Evolutionary conservation across 2,797 vertebrate species (phyloP), one percentile per base, ranked within the genome.

Genomic region (Amazona finschi): DNA sequence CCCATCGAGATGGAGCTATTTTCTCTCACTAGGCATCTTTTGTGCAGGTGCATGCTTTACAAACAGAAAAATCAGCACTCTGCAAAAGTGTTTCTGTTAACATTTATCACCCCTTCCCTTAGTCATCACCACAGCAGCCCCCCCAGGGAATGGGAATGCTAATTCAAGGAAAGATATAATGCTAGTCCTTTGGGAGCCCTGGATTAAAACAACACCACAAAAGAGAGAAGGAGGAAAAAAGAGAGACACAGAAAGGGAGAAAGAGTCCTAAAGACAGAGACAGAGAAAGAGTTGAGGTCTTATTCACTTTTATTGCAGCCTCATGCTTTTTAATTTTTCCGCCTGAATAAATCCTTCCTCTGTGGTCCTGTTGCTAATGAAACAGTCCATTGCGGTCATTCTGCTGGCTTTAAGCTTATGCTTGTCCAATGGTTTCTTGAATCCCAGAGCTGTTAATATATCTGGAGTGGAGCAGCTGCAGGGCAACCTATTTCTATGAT

Each of bases 91-190:
- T 96, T 96, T 97, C 96, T 97, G 96, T 97, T 98, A 97, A 97
- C 96, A 97, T 97, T 97, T 97, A 98, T 98, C 96, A 97, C 96
- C 95, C 95, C 96, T 97, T 97, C 86, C 97, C 96, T 97, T 96
- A 97, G 95, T 97, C 97, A 97, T 97, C 97, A 95, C 74, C 81
- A 87, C 95, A 65, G 82, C 92, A 84, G 89, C 46, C 24, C 47
- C 97, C 88, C 94, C 0, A 2, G 96, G 92, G 96, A 97, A 89
- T 18, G 33, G 14, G 76, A 92, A 95, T 97, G 95, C 91, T 96
- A 97, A 98, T 97, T 97, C 96, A 70, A 94, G 83, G 47, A 67
- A 97, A 97, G 96, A 97, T 97, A 96, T 95, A 97, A 95, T 95
- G 66, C 77, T 65, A 69, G 87, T 85, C 96, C 28, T 0, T 52